Conservation (phyloP, 2,888 invertebrate genomes). For the Drepanosiphum platanoidis region DNA sequence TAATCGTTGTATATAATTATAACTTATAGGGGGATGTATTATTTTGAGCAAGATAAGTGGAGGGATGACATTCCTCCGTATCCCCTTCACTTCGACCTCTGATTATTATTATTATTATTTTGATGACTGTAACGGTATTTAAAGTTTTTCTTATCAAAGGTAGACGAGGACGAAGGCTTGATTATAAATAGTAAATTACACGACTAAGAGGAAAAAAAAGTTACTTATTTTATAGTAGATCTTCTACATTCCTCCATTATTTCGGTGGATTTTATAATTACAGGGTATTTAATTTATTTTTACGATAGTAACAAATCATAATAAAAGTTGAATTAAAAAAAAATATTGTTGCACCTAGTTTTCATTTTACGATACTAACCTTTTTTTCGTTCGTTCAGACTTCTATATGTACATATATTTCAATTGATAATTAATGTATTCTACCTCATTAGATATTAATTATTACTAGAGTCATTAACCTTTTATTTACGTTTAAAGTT, state of each 20-base stretch:
- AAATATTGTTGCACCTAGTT: neutral
- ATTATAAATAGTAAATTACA: neutral
- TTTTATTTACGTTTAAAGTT: neutral
- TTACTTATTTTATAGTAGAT: neutral
- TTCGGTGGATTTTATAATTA: neutral
- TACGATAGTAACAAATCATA: neutral
- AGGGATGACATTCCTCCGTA: no score
- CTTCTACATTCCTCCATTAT: neutral
- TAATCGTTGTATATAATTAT: no score
- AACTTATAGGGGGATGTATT: no score
- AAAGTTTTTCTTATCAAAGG: conserved; percentile 7
- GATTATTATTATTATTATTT: neutral
- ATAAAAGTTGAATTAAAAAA: neutral
- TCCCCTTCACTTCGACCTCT: no score
- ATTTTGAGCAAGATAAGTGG: no score
- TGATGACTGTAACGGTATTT: neutral
- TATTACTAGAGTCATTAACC: neutral
- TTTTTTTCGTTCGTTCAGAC: neutral
- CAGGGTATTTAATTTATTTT: neutral
- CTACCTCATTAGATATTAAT: neutral
- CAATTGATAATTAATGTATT: neutral
- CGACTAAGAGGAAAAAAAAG: neutral
- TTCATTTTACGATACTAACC: neutral
- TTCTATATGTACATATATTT: neutral
- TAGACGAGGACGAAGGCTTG: neutral